A percentile compares a stretch with the other conserved stretches of the same genome.
These are phyloP conservation scores for Felis catus DNA, from an alignment of 2,113 vertebrate species.

Conservation along the genomic window F.catus_Fca126_mat1.0 CM031425.1:46596501-46597000, in stretches of 20 bases:
- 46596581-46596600: neutral
- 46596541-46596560: neutral
- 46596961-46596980: too few relatives aligned
- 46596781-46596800: neutral
- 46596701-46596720: neutral
- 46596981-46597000: too few relatives aligned
- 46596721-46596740: neutral
- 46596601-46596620: neutral
- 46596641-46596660: neutral
- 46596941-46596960: too few relatives aligned
- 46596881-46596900: too few relatives aligned
- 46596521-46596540: neutral
- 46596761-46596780: conserved; percentile 8
- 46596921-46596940: too few relatives aligned
- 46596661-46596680: neutral
- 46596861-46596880: neutral
- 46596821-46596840: neutral
- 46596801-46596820: neutral
- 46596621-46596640: neutral
- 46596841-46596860: neutral
- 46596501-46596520: neutral
- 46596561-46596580: neutral
- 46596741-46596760: neutral
- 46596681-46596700: neutral
- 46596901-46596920: too few relatives aligned